Evolutionary conservation across 2,888 invertebrate species (phyloP).

Genomic region (Strigamia maritima): DNA sequence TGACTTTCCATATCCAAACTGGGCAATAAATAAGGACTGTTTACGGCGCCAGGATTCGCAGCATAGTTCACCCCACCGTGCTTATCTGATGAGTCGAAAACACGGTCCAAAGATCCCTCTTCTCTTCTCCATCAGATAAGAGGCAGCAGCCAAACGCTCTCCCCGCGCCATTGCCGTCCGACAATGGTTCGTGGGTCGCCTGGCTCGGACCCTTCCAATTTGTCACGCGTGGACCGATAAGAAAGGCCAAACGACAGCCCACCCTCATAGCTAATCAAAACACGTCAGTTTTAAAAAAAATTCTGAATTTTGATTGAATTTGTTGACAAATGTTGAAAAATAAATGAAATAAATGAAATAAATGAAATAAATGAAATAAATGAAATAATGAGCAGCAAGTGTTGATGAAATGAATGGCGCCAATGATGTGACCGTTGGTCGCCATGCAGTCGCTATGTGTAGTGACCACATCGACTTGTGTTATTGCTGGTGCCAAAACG

Average conservation of each 20-base stretch:
- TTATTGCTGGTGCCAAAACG: not conserved
- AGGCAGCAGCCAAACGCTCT: conserved; percentile 6
- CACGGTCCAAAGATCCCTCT: not conserved
- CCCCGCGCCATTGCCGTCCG: not conserved
- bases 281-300: not conserved
- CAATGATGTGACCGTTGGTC: not conserved
- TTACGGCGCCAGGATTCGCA: conserved; percentile 5
- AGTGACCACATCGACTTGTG: not conserved
- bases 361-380: no score
- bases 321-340: not conserved
- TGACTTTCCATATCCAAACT: not conserved
- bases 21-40: not conserved
- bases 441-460: not conserved
- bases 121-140: not conserved
- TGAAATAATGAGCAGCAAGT: not conserved
- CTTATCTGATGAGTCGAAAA: conserved; percentile 6
- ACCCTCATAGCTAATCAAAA: conserved; percentile 1
- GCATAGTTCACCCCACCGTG: not conserved
- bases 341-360: not conserved
- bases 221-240: conserved; percentile 1
- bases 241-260: not conserved
- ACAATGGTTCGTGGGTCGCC: not conserved
- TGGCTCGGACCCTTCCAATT: not conserved
- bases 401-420: not conserved
- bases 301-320: not conserved